A percentile compares a stretch with the other conserved stretches of the same genome.
These are phyloP conservation scores for Allolobophora icterica DNA, from an alignment of 2,888 invertebrate species.

Conservation along the genomic window DNA sequence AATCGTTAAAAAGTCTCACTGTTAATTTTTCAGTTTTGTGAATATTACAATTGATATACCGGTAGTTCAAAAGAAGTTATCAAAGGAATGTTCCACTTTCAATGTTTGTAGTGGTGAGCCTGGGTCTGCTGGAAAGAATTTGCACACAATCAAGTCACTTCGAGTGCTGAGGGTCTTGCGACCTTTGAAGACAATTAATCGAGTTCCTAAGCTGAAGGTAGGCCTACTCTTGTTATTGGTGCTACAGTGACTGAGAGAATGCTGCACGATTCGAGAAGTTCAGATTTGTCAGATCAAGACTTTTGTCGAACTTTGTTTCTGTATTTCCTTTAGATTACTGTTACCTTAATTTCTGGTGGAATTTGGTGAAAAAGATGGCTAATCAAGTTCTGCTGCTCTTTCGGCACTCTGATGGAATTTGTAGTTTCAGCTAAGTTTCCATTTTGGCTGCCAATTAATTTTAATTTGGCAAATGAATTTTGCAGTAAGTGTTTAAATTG, in stretches of 20 bases:
- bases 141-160: constrained; percentile 99
- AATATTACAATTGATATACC: background rate
- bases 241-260: background rate
- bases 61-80: background rate
- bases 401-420: background rate
- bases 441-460: too few relatives aligned
- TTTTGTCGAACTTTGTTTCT: background rate
- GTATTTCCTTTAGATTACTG: background rate
- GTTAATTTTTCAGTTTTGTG: background rate
- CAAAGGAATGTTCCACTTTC: background rate
- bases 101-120: constrained; percentile 23
- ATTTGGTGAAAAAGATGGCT: background rate
- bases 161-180: constrained; percentile 97
- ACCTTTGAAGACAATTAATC: constrained; percentile 99
- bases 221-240: background rate
- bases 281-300: background rate
- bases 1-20: background rate
- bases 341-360: background rate
- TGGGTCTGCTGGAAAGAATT: constrained; percentile 71
- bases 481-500: too few relatives aligned
- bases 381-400: background rate
- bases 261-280: background rate
- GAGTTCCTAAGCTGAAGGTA: constrained; percentile 92
- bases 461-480: too few relatives aligned
- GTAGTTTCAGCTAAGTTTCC: too few relatives aligned